Conservation (phyloP, 1,140 invertebrate species). For the Chironomus tepperi region DNA sequence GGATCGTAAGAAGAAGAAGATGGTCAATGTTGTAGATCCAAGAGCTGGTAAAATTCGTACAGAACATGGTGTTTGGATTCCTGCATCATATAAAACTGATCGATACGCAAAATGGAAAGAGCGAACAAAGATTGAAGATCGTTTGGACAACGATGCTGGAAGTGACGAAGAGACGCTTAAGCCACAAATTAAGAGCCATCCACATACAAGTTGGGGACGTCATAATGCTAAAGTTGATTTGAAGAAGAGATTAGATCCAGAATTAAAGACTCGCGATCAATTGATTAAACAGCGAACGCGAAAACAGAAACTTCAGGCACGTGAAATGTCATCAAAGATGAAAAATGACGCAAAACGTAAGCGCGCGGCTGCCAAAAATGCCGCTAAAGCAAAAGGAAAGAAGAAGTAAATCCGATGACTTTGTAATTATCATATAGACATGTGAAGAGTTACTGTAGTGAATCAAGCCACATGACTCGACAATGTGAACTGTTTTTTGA, state of each 20-base stretch:
- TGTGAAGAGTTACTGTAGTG: too few species aligned
- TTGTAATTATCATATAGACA: not conserved
- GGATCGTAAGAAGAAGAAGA: conserved; percentile 90
- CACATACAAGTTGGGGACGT: conserved; percentile 49
- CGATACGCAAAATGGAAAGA: conserved; percentile 82
- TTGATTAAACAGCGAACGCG: conserved; percentile 55
- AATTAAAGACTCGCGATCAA: conserved; percentile 58
- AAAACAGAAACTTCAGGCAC: conserved; percentile 35
- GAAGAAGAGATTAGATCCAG: conserved; percentile 42
- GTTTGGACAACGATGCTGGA: conserved; percentile 49
- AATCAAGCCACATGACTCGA: too few species aligned
- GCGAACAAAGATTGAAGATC: conserved; percentile 61
- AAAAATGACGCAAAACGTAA: conserved; percentile 33
- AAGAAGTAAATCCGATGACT: not conserved
- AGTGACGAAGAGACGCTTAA: conserved; percentile 43
- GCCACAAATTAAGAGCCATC: conserved; percentile 33
- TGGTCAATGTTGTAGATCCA: conserved; percentile 61
- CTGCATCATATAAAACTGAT: conserved; percentile 87
- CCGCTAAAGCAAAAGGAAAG: not conserved
- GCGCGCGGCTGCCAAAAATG: not conserved
- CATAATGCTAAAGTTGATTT: conserved; percentile 51
- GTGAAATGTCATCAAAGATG: conserved; percentile 32
- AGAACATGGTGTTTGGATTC: conserved; percentile 89
- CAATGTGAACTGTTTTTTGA: too few species aligned
- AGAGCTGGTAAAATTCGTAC: conserved; percentile 79